Evolutionary conservation across 2,797 vertebrate genomes (phyloP).

Genomic region (Furcifer pardalis): DNA sequence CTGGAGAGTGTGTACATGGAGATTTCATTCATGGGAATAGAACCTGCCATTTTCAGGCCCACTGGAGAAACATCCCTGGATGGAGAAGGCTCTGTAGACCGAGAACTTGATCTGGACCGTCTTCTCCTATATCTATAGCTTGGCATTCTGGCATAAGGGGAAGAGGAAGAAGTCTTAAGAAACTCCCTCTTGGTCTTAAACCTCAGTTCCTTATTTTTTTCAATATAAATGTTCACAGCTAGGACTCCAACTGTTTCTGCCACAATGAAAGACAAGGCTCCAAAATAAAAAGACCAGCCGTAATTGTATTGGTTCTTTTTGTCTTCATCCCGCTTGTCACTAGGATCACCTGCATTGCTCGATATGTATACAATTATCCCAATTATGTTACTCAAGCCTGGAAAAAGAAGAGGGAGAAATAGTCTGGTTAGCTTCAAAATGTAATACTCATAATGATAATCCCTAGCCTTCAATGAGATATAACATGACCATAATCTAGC

Average conservation of each 20-base stretch:
- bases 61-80: constrained; percentile 89
- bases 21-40: constrained; percentile 90
- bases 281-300: constrained; percentile 97
- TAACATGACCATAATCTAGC: background rate
- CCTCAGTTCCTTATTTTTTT: constrained; percentile 92
- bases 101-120: constrained; percentile 89
- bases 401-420: constrained; percentile 25
- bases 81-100: constrained; percentile 88
- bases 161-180: constrained; percentile 86
- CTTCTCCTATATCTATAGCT: constrained; percentile 90
- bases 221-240: constrained; percentile 95
- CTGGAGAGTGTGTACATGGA: constrained; percentile 91
- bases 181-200: constrained; percentile 86
- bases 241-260: constrained; percentile 94
- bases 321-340: constrained; percentile 94
- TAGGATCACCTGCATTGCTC: constrained; percentile 93
- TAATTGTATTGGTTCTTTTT: constrained; percentile 96
- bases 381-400: constrained; percentile 97
- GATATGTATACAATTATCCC: constrained; percentile 99
- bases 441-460: background rate
- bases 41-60: constrained; percentile 83
- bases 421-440: constrained; percentile 8
- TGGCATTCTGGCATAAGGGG: constrained; percentile 92
- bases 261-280: constrained; percentile 95
- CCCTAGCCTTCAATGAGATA: background rate